These are phyloP conservation scores for Diplazon laetatorius DNA, from an alignment of 2,888 invertebrate genomes.

Conservation along the genomic window DNA sequence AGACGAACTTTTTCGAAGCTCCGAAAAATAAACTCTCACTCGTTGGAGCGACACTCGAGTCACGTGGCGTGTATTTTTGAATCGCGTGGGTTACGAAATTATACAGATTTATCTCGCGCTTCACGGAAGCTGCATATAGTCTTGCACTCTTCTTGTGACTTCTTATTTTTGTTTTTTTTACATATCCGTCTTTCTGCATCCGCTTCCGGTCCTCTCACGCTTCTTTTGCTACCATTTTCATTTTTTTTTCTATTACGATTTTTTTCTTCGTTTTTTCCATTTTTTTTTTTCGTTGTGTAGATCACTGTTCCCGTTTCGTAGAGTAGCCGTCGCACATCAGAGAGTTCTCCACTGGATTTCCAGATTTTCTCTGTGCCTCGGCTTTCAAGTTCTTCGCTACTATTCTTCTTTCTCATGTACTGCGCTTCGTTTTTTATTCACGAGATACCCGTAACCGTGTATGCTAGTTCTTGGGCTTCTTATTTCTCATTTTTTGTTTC, in stretches of 20 bases:
- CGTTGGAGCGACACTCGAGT: not conserved
- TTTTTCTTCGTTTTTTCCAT: conserved; percentile 11
- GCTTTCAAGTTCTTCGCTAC: conserved; percentile 1
- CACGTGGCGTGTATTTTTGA: not conserved
- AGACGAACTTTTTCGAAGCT: not conserved
- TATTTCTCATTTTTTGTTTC: not conserved
- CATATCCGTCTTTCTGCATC: not conserved
- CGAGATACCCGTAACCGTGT: conserved; percentile 2
- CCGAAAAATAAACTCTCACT: conserved; percentile 1
- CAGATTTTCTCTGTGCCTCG: conserved; percentile 20
- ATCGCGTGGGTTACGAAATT: conserved; percentile 14
- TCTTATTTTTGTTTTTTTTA: not conserved
- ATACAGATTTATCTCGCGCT: conserved; percentile 12
- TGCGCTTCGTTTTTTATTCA: conserved; percentile 5
- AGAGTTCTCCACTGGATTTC: conserved; percentile 28
- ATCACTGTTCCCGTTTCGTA: conserved; percentile 16
- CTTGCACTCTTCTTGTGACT: conserved; percentile 18
- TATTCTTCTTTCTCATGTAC: conserved; percentile 4
- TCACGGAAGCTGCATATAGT: conserved; percentile 16
- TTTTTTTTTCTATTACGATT: conserved; percentile 22
- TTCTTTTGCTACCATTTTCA: conserved; percentile 2
- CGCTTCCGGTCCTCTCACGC: not conserved
- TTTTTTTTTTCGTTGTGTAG: conserved; percentile 1
- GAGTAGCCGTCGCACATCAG: conserved; percentile 8
- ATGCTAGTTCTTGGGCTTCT: conserved; percentile 13